Evolutionary conservation across 1,140 invertebrate species (phyloP), one percentile per base, ranked within the genome.

Genomic region (Armadillidium nasatum): DNA sequence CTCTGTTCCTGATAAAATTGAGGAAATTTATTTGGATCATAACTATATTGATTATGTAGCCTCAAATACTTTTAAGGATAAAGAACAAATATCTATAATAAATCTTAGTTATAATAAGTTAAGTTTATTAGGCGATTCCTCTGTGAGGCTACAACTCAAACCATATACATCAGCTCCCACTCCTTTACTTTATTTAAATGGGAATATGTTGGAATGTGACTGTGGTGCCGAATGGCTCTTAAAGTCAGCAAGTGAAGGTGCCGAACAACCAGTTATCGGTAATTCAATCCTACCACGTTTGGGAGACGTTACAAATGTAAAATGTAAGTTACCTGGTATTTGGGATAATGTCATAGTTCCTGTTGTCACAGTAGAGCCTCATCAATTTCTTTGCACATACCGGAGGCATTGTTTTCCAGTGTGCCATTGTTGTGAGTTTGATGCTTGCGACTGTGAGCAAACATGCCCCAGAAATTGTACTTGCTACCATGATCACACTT

Each of bases 401-500:
- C 9, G 91, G 89, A 33, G 90, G 92, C 88, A 23, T 89, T 88
- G 54, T 95, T 88, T 83, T 93, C 91, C 13, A 88, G 90, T 81
- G 94, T 87, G 85, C 90, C 91, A 85, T 95, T 96, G 85, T 85
- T 96, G 94, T 83, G 94, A 96, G 82, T 96, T 94, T 83, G 94
- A 96, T 83, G 94, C 93, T 70, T 97, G 94, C 85, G 94, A 96
- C 85, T 96, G 94, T 85, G 93, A 95, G 86, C 96, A 96, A 93
- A 94, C 91, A 4, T 97, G 94, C 82, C 94, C 94, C 2, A 88
- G 89, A 78, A 94, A 94, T 83, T 97, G 94, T 86, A 92, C 92
- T 76, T 97, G 94, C 83, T 96, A 94, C 84, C 92, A 94, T 85
- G 94, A 96, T 83, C 91, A 93, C 83, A 92, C 93, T 13, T 96